Evolutionary conservation across 2,888 invertebrate species (phyloP).

Genomic region (Muschampia plurimacula): DNA sequence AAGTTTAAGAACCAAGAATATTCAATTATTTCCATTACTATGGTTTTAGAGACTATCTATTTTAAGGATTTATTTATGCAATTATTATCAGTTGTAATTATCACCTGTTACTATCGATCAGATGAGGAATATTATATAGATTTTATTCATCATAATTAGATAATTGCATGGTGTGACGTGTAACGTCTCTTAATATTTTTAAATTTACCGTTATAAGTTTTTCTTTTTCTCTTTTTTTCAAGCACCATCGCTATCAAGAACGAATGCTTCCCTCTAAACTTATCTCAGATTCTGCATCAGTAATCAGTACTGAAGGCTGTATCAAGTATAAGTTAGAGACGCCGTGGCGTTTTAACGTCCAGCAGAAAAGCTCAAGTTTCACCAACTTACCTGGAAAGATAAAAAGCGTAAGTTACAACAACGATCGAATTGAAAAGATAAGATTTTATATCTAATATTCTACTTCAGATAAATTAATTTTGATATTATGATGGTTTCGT

Average conservation of each 20-base stretch:
- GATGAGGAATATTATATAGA: no score
- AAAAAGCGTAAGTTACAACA: slow-evolving; percentile 63
- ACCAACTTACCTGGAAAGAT: slow-evolving; percentile 81
- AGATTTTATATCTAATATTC: slow-evolving; percentile 32
- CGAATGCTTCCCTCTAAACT: slow-evolving; percentile 36
- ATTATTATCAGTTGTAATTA: no score
- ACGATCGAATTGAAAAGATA: slow-evolving; percentile 50
- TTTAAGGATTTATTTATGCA: no score
- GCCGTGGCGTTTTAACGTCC: slow-evolving; percentile 34
- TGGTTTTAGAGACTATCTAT: no score
- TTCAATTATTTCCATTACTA: no score
- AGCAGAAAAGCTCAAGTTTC: slow-evolving; percentile 65
- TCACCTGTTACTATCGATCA: no score
- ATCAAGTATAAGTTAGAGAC: slow-evolving; percentile 44
- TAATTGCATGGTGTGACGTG: no score
- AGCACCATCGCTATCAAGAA: slow-evolving; percentile 28
- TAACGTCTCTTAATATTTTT: no score
- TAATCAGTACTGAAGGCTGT: slow-evolving; percentile 39
- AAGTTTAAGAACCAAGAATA: no score
- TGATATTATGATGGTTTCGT: no score
- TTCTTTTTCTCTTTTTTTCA: slow-evolving; percentile 8
- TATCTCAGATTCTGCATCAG: slow-evolving; percentile 47
- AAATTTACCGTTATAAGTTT: not conserved
- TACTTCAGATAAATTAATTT: no score
- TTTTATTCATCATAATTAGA: no score